These are phyloP conservation scores for Melopsittacus undulatus DNA, from an alignment of 2,797 vertebrate genomes.

Conservation along the genomic window DNA sequence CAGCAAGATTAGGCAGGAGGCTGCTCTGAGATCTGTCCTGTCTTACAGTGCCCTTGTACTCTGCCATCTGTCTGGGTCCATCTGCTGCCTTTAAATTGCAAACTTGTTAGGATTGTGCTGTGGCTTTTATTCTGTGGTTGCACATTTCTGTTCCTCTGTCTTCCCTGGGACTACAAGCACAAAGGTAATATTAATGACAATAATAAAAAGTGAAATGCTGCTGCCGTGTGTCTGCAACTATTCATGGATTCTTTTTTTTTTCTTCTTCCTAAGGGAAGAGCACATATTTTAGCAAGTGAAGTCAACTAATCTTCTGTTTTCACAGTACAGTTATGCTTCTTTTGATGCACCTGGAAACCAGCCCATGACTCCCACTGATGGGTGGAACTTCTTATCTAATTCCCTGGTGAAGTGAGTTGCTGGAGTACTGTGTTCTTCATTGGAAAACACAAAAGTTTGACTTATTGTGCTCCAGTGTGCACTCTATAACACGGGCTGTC, in stretches of 20 bases:
- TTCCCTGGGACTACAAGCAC: not conserved
- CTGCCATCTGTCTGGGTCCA: not conserved
- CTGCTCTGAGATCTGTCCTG: not conserved
- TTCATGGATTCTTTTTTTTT: not conserved
- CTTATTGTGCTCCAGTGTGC: not conserved
- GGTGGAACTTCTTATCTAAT: not conserved
- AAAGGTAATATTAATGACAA: conserved; percentile 14
- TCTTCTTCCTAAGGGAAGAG: not conserved
- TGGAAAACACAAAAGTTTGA: not conserved
- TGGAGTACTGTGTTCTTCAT: not conserved
- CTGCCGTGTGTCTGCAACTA: not conserved
- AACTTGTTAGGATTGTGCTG: not conserved
- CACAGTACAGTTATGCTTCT: not conserved
- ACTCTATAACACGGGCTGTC: not conserved
- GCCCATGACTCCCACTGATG: not conserved
- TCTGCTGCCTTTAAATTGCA: not conserved
- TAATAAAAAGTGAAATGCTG: conserved; percentile 48
- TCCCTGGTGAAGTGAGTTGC: not conserved
- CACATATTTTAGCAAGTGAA: not conserved
- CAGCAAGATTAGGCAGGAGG: not conserved
- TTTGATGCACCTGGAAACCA: not conserved
- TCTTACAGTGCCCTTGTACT: not conserved
- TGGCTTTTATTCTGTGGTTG: not conserved
- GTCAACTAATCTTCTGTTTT: not conserved
- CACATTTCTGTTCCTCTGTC: not conserved